A percentile compares a stretch with the other conserved stretches of the same genome.
Evolutionary conservation across 1,140 invertebrate species (phyloP).

Genomic region (Wasmannia auropunctata): DNA sequence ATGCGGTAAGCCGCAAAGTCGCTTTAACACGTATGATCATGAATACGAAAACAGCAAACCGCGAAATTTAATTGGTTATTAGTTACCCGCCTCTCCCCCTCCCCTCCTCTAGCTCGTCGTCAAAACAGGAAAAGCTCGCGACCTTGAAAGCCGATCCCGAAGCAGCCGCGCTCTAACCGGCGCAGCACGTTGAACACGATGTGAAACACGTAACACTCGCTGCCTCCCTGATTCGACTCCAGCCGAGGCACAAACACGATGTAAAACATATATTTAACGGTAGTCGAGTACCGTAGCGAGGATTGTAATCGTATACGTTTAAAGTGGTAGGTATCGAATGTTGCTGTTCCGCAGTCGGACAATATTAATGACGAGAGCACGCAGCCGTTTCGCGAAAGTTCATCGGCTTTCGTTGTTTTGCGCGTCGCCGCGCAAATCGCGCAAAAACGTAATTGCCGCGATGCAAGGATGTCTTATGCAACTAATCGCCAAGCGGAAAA

Average conservation of each 20-base stretch:
- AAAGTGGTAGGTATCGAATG: constrained; percentile 72
- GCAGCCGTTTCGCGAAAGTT: constrained; percentile 55
- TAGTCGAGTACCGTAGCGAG: constrained; percentile 72
- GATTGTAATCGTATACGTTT: constrained; percentile 74
- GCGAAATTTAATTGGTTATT: constrained; percentile 71
- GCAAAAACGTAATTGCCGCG: constrained; percentile 16
- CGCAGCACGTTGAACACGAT: constrained; percentile 25
- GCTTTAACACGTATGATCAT: constrained; percentile 61
- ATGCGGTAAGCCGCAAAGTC: constrained; percentile 70
- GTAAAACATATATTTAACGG: constrained; percentile 75
- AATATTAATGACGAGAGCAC: constrained; percentile 69
- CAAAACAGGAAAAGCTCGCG: constrained; percentile 42
- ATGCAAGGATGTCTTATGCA: constrained; percentile 45
- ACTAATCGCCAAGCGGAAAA: constrained; percentile 7
- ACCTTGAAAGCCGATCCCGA: constrained; percentile 67
- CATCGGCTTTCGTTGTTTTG: constrained; percentile 6
- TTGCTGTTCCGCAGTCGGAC: constrained; percentile 64
- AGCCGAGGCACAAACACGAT: constrained; percentile 54
- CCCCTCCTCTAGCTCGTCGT: constrained; percentile 16
- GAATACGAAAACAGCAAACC: constrained; percentile 64
- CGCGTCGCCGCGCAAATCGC: neutral
- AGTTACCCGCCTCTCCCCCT: constrained; percentile 23
- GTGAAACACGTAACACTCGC: constrained; percentile 52
- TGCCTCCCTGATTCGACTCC: constrained; percentile 42
- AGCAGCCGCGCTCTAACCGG: neutral